Base-by-base conservation (phyloP, 2,888 invertebrate genomes). In the Cryptocephalus moraei region DNA sequence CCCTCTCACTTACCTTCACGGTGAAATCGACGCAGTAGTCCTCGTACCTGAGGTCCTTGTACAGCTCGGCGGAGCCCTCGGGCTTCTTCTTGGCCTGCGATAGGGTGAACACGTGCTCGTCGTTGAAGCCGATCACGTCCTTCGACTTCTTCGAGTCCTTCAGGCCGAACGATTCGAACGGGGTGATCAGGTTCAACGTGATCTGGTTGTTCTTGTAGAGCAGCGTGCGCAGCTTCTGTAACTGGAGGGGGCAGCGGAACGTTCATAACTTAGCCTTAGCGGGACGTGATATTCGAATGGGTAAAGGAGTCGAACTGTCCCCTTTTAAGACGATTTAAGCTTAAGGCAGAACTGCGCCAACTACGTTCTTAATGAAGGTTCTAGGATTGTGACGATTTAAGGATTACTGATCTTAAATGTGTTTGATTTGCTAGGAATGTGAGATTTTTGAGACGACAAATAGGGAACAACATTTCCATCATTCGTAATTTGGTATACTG, bases 21-120 rank as follows among this genome's bases (percentile, higher is more conserved):
- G 82, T 76, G 56, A 84, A 80, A 49, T 80, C 79, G 33, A 80
- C 75, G 67, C 89, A 90, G 57, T 78, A 75, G 60, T 86, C 83
- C 12, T 71, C 63, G 51, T 75, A 74, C 12, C 71, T 67, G 1
- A 87, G 62, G 4, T 80, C 78, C 13, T 71, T 67, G 50, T 79
- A 75, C 13, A 80, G 64, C 9, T 77, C 75, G 8, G 75, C 62
- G 8, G 73, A 73, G 40, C 80, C 80, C 56, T 75, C 76, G 43
- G 75, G 70, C 34, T 77, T 77, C 61, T 81, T 85, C 59, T 77
- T 76, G 51, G 67, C 74, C 61, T 85, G 84, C 10, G 79, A 75
- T 12, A 83, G 72, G 47, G 82, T 73, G 56, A 84, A 75, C 2
- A 82, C 80, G n/a, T 75, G 71, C 10, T 79, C 67, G 0, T 73